Evolutionary conservation across 2,888 invertebrate species (phyloP), one percentile per base, ranked within the genome.

Genomic region (Athalia cordata): DNA sequence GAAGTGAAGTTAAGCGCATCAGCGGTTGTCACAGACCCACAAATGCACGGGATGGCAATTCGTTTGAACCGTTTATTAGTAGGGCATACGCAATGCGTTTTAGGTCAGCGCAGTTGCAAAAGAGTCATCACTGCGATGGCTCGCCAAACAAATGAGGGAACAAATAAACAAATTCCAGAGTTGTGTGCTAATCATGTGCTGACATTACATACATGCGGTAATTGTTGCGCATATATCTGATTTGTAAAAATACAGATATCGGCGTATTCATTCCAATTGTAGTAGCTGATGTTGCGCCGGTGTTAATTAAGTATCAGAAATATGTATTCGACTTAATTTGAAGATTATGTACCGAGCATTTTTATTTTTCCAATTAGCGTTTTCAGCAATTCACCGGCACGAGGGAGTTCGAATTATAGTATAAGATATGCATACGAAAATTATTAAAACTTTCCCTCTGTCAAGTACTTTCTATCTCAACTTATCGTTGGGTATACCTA

Each of bases 381-480:
- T 13, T 61, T 13, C 45, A 59, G 47, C 43, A 59, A 57, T 70
- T 9, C 57, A 45, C 15, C 61, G 61, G 6, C 15, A 50, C 52
- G 70, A 15, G 70, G 68, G 68, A 9, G 68, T 55, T 29, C 68
- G 55, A 50, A 68, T 68, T 50, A 11, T 29, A 29, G 13, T 13
- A 72, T 47, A 47, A 72, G 29, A 72, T 72, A 45, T 72, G 72
- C 72, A 57, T 59, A 72, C 6, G n/a, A 59, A 72, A 55, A 59
- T 59, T 57, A 47, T 57, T 8, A 4, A 72, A 72, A 72, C 72
- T 72, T 72, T 72, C 72, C 72, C 72, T 59, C 13, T 70, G 15
- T 72, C 47, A n/a, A 72, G 13, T 47, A 72, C 72, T 72, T 72
- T 72, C 72, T 72, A 62, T 62, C 59, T 59, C 13, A 13, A 13